Base-by-base conservation (phyloP, 2,113 vertebrate genomes). In the Phaethon lepturus region DNA sequence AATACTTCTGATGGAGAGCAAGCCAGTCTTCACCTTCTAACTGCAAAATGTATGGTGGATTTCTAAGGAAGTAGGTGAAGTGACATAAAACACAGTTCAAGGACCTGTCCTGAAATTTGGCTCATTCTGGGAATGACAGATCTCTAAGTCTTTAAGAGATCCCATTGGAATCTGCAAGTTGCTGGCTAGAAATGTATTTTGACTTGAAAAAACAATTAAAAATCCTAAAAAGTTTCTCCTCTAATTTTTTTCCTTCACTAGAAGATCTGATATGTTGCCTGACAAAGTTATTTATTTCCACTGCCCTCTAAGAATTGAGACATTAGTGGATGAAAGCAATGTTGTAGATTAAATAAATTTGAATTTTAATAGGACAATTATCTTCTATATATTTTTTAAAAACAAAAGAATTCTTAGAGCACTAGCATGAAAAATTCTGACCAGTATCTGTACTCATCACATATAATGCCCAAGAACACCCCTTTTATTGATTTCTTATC, bases 391-490 rank as follows among this genome's bases (percentile, higher is more conserved):
- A 8, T 38, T 38, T 38, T 1, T 3, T 20, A 19, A 11, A 35
- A 33, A 44, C 24, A 38, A 62, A 31, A 49, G 68, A 35, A 13
- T 1, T 8, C 25, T 75, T 76, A 47, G 4, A 63, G 5, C 28
- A 64, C 24, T 69, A 74, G 5, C 7, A 67, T 44, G 8, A 55
- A 1, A 67, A 90, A 72, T 38, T 81, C 38, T 59, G 50, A 24
- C 9, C 1, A 1, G 4, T 29, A 28, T 47, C 31, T 52, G 3
- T 42, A 56, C 22, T 74, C 7, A 38, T 40, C 2, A 2, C 10
- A n/a, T 4, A 17, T 42, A 53, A 44, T 53, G 13, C 6, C 17
- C 20, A 47, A 71, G 25, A 72, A 56, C 2, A 60, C 2, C 1
- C 2, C 19, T 75, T 78, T 80, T 52, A n/a, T 25, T 35, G 17